A percentile compares a stretch with the other conserved stretches of the same genome.
These are phyloP conservation scores for Helostoma temminkii DNA, from an alignment of 2,797 vertebrate genomes.

Conservation along the genomic window DNA sequence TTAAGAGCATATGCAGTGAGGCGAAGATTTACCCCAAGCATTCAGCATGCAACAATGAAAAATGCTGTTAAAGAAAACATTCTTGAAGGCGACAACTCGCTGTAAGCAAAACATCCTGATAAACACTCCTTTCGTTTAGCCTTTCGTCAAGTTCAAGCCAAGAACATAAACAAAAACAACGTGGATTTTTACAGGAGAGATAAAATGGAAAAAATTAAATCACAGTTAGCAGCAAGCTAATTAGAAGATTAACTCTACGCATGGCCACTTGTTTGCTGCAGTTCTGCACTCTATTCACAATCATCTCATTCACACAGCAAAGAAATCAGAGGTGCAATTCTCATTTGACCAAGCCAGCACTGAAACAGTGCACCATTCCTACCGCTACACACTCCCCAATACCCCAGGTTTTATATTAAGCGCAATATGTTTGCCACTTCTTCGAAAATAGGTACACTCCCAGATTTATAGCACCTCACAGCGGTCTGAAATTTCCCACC, in stretches of 20 bases:
- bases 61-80: conserved; percentile 45
- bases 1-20: conserved; percentile 56
- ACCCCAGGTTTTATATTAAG: conserved; percentile 37
- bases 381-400: conserved; percentile 30
- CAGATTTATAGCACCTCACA: conserved; percentile 16
- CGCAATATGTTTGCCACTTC: conserved; percentile 13
- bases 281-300: conserved; percentile 44
- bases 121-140: conserved; percentile 70
- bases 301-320: conserved; percentile 31
- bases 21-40: too few relatives aligned
- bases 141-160: conserved; percentile 64
- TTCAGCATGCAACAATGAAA: conserved; percentile 71
- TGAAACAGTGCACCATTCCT: conserved; percentile 19
- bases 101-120: conserved; percentile 51
- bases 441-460: conserved; percentile 17
- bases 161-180: conserved; percentile 47
- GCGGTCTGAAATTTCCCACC: conserved; percentile 11
- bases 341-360: conserved; percentile 40
- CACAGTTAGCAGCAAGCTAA: conserved; percentile 77
- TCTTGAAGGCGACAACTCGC: conserved; percentile 53
- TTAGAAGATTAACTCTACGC: conserved; percentile 60
- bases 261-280: conserved; percentile 28
- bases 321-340: conserved; percentile 39
- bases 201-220: conserved; percentile 34
- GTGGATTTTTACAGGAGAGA: conserved; percentile 67